Percentiles rank a stretch among this genome's conserved stretches.
Conservation (phyloP, 2,113 vertebrate species). For the Perca schrenkii region DNA sequence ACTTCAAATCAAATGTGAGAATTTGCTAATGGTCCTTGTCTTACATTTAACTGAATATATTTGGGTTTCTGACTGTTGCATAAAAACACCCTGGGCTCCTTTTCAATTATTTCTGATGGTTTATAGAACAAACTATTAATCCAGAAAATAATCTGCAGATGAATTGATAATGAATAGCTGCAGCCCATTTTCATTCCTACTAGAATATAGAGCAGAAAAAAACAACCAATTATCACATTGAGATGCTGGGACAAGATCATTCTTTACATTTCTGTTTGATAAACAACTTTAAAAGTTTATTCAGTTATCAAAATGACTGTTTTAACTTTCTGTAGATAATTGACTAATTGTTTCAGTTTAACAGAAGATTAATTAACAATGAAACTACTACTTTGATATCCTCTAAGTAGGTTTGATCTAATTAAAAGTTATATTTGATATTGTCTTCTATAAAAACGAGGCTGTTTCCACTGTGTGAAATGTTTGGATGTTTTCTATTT, state of each 20-base stretch:
- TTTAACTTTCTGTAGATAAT: not conserved
- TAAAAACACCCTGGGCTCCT: not conserved
- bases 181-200: not conserved
- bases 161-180: not conserved
- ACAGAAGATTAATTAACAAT: not conserved
- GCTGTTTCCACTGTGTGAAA: not conserved
- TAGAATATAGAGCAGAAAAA: not conserved
- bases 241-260: not conserved
- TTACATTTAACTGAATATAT: not conserved
- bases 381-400: not conserved
- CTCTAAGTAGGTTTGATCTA: not conserved
- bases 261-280: not conserved
- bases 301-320: not conserved
- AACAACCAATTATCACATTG: not conserved
- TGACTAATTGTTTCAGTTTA: not conserved
- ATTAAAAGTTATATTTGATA: not conserved
- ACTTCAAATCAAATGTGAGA: not conserved
- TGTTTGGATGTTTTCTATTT: not conserved
- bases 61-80: no score
- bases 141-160: not conserved
- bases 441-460: not conserved
- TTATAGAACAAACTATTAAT: not conserved
- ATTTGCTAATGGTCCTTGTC: no score
- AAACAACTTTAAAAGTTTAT: not conserved
- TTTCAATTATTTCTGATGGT: not conserved